Evolutionary conservation across 2,797 vertebrate species (phyloP), one percentile per base, ranked within the genome.

Genomic region (Potorous gilbertii): DNA sequence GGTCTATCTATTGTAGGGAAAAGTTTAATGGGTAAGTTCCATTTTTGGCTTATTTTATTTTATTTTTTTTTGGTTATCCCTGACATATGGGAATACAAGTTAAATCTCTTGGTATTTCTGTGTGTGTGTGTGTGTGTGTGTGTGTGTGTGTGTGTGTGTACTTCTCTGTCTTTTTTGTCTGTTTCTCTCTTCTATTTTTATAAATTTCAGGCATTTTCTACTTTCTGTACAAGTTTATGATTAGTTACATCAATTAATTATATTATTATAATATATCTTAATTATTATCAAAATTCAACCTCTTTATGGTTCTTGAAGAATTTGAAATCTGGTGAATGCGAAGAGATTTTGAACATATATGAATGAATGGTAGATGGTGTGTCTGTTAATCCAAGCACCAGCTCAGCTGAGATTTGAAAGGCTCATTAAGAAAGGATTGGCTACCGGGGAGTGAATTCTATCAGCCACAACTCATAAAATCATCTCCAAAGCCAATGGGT

Each of bases 21-120:
- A 98, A 95, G 28, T 98, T 97, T 94, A 93, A 31, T 40, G 97
- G 97, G 98, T 98, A 90, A 98, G 98, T 97, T 94, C 55, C 40
- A 11, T 94, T 96, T 54, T 91, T 56, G 52, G 74, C 12, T 94
- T 97, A 11, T n/a, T 95, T 56, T 18, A n/a, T n/a, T n/a, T n/a
- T n/a, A n/a, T 93, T 55, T 18, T 92, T 56, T 18, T 92, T 92
- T 93, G n/a, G 16, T 94, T 87, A 57, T 50, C 56, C 95, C n/a
- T 94, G 94, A 55, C 92, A 81, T 54, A 52, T 0, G 10, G 93
- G 93, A 90, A 62, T 12, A 92, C 16, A 74, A 40, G n/a, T 74
- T 40, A 74, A 66, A 40, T 74, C n/a, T 74, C 66, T 74, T 24
- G 6, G 40, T 46, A 81, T 81, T 81, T 81, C 11, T 81, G 21